Percentiles rank a stretch among this genome's conserved stretches.
These are phyloP conservation scores for Tortricodes alternella DNA, from an alignment of 2,888 invertebrate species.

Conservation along the genomic window DNA sequence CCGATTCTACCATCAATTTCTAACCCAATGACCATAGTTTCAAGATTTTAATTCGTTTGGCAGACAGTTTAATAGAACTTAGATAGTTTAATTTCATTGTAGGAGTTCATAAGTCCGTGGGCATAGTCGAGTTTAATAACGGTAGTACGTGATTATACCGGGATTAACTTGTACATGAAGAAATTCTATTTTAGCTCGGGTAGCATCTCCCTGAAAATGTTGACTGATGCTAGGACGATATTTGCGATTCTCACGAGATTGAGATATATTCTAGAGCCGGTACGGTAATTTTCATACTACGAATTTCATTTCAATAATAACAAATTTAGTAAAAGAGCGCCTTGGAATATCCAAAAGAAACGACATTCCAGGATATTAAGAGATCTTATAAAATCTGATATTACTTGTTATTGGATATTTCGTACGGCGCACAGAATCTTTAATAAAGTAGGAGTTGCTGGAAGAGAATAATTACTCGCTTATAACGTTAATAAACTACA, in stretches of 20 bases:
- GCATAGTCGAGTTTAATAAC: conserved; percentile 17
- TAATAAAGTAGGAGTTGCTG: no score
- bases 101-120: conserved; percentile 22
- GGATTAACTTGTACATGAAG: conserved; percentile 14
- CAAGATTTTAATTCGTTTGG: not conserved
- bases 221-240: no score
- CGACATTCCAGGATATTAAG: not conserved
- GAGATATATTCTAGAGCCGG: no score
- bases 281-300: no score
- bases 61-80: conserved; percentile 11
- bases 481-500: no score
- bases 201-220: no score
- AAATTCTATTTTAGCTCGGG: conserved; percentile 8
- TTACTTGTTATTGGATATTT: not conserved
- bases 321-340: no score
- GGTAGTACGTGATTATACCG: conserved; percentile 15
- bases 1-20: not conserved
- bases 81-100: conserved; percentile 28
- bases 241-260: no score
- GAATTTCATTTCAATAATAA: no score
- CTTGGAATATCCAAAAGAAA: no score
- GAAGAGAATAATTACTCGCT: no score
- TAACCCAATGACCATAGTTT: not conserved
- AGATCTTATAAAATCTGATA: not conserved
- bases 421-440: not conserved